Evolutionary conservation across 1,140 invertebrate species (phyloP), one percentile per base, ranked within the genome.

Genomic region (Drosophila albomicans): DNA sequence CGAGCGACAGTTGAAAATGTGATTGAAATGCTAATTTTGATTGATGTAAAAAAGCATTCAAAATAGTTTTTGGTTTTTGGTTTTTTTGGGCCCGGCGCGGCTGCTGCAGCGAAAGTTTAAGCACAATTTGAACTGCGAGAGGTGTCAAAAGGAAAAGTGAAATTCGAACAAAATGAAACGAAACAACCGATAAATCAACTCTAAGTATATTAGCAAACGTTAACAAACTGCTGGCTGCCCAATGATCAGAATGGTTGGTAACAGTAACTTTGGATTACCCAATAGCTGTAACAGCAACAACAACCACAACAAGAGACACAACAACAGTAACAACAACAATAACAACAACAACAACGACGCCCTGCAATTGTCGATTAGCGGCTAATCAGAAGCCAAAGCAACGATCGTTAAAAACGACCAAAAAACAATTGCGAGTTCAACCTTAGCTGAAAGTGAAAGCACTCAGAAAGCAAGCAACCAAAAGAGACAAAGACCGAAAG

Each of bases 11-110:
- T 41, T 63, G 54, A 48, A 48, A 38, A 57, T 58, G 38, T 84
- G 80, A 87, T 88, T 88, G 82, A 87, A 75, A 88, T 87, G 82
- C 84, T 87, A 87, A 87, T 88, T 87, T 82, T 87, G 82, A 87
- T 87, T 79, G 84, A 87, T 87, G 82, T 88, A 30, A 49, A 30
- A 49, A 52, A 46, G 65, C 68, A 72, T 72, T 69, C 61, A 59
- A 71, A 73, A 51, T 32, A 38, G 52, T 4, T 25, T 25, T 25
- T 25, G 20, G 20, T 25, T 25, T 4, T 25, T 49, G 59, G 3
- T 20, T 25, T 25, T 49, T 68, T 58, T 48, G 28, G 28, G 11
- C 41, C 30, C 20, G 25, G 11, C 41, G 30, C 16, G 13, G 52
- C 45, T 68, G 75, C 46, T 75, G 78, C 78, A 79, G 82, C 77